Percentiles rank a stretch among this genome's conserved stretches.
These are phyloP conservation scores for Apamea sordens DNA, from an alignment of 2,888 invertebrate genomes.

Conservation along the genomic window DNA sequence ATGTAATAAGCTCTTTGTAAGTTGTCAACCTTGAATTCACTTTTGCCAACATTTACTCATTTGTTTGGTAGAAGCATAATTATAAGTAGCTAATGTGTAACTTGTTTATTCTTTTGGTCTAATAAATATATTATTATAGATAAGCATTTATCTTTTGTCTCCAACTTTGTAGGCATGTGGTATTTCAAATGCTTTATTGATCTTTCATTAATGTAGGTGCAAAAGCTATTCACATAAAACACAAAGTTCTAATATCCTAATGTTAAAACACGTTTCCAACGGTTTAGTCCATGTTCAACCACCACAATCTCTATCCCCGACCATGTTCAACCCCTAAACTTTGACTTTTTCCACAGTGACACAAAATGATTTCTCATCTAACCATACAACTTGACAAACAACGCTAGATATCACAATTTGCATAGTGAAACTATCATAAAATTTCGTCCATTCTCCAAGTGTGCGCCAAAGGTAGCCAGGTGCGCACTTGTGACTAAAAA, in stretches of 20 bases:
- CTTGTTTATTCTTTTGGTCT: too few relatives aligned
- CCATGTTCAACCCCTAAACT: too few relatives aligned
- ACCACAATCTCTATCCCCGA: too few relatives aligned
- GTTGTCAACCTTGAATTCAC: background rate
- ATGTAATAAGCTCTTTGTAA: background rate
- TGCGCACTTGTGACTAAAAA: slow-evolving; percentile 49
- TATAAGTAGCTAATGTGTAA: too few relatives aligned
- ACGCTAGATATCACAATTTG: slow-evolving; percentile 38
- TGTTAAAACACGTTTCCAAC: background rate
- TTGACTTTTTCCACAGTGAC: too few relatives aligned
- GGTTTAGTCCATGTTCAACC: too few relatives aligned
- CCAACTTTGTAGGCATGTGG: background rate
- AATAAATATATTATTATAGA: background rate
- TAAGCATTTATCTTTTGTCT: background rate
- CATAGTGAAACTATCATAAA: slow-evolving; percentile 46
- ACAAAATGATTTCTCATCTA: slow-evolving; percentile 9
- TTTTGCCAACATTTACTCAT: background rate
- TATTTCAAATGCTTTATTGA: background rate
- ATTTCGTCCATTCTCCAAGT: slow-evolving; percentile 42
- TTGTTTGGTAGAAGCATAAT: background rate
- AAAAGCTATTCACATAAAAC: background rate
- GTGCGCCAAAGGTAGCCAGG: slow-evolving; percentile 31
- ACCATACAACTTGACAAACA: slow-evolving; percentile 4
- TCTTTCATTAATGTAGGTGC: background rate
- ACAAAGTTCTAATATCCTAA: background rate